These are phyloP conservation scores for Ephestia elutella DNA, from an alignment of 1,140 invertebrate species.

Conservation along the genomic window DNA sequence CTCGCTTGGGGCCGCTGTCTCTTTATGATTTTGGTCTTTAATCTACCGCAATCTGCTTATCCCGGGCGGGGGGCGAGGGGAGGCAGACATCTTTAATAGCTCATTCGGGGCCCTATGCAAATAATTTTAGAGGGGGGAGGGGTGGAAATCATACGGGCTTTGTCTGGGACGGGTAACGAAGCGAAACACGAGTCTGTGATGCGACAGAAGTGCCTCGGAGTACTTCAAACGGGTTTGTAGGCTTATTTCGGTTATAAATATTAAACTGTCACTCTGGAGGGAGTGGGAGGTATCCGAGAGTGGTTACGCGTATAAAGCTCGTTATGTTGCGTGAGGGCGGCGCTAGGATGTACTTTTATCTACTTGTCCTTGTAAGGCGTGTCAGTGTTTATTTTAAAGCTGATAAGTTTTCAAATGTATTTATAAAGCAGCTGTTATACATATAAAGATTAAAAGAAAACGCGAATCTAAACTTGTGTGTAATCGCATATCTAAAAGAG, in stretches of 20 bases:
- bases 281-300: conserved; percentile 27
- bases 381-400: conserved; percentile 9
- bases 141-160: conserved; percentile 60
- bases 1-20: conserved; percentile 27
- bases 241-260: conserved; percentile 54
- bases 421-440: no score
- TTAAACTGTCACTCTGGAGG: conserved; percentile 39
- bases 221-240: conserved; percentile 52
- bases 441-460: no score
- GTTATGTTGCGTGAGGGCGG: conserved; percentile 30
- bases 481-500: no score
- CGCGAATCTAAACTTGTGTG: no score
- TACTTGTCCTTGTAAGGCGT: conserved; percentile 23
- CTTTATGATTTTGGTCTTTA: conserved; percentile 65
- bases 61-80: conserved; percentile 30
- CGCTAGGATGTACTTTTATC: conserved; percentile 25
- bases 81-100: conserved; percentile 65
- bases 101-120: conserved; percentile 70
- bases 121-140: conserved; percentile 59
- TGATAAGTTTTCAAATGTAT: no score
- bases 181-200: conserved; percentile 45
- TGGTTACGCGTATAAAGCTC: conserved; percentile 43
- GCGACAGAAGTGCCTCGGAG: conserved; percentile 45
- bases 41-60: conserved; percentile 70
- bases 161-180: conserved; percentile 65